A percentile compares a stretch with the other conserved stretches of the same genome.
Evolutionary conservation across 2,113 vertebrate species (phyloP).

Genomic region (Neomonachus schauinslandi): DNA sequence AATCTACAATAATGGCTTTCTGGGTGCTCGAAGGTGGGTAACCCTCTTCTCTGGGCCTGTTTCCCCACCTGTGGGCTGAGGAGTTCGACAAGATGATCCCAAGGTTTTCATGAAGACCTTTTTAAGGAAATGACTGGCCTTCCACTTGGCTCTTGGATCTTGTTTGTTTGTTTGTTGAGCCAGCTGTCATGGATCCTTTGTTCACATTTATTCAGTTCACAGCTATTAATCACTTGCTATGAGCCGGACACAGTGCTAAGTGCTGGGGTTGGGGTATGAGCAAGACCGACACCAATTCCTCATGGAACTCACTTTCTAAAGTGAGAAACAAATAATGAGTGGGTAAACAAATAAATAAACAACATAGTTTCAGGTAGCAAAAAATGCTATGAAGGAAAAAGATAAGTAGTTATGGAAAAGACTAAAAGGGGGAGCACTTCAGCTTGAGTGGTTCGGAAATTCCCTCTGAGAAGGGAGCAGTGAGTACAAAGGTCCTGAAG

Average conservation of each 20-base stretch:
- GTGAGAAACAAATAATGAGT: neutral
- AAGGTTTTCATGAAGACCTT: neutral
- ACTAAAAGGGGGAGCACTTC: neutral
- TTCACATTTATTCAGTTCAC: neutral
- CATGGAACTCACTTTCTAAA: neutral
- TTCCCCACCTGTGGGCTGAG: constrained; percentile 1
- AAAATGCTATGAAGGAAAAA: neutral
- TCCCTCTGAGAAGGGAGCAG: neutral
- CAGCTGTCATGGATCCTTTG: neutral
- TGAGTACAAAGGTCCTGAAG: neutral
- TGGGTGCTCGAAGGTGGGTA: neutral
- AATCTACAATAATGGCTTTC: neutral
- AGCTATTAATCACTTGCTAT: neutral
- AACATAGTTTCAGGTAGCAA: neutral
- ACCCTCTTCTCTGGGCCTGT: neutral
- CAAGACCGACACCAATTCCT: neutral
- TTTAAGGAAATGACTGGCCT: constrained; percentile 27
- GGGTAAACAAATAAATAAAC: neutral
- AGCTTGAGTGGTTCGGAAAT: neutral
- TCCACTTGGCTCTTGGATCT: neutral
- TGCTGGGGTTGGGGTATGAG: neutral
- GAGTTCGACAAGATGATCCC: neutral
- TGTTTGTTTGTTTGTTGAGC: neutral
- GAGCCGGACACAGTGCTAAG: neutral
- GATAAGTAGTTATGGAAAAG: neutral